phyloP scores from a whole-genome alignment of 1,140 invertebrate genomes.

The Chrysomallon squamiferum region DNA sequence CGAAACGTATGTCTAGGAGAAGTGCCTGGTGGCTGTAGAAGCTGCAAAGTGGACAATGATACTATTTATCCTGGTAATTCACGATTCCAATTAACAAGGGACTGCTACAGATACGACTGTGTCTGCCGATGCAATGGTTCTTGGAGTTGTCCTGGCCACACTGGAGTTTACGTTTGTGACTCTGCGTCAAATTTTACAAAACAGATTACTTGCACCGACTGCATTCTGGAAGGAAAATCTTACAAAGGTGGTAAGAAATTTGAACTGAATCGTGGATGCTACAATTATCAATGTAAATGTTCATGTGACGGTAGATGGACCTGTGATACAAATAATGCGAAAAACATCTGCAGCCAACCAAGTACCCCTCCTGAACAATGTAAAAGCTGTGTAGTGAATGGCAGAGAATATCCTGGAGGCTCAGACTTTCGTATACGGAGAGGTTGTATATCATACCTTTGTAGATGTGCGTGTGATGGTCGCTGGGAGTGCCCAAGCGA shows the following conservation, averaged over 20 bases:
- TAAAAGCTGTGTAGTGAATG: constrained; percentile 17
- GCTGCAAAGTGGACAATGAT: constrained; percentile 11
- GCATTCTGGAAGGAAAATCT: constrained; percentile 17
- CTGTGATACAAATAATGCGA: constrained; percentile 12
- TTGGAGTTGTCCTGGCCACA: constrained; percentile 31
- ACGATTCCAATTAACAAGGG: not conserved
- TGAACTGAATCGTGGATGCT: constrained; percentile 24
- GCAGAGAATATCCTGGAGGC: constrained; percentile 10
- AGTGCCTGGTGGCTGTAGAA: constrained; percentile 10
- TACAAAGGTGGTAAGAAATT: constrained; percentile 18
- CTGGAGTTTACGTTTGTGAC: constrained; percentile 21
- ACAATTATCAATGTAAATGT: constrained; percentile 38
- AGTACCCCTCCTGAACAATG: not conserved
- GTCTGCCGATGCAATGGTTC: constrained; percentile 33
- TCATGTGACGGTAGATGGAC: constrained; percentile 38
- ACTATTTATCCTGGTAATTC: constrained; percentile 12
- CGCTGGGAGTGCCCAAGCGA: constrained; percentile 16
- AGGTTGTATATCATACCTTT: constrained; percentile 22
- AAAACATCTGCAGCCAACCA: constrained; percentile 15
- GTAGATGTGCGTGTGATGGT: constrained; percentile 26
- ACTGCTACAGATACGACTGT: constrained; percentile 20
- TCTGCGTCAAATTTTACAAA: not conserved
- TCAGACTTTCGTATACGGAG: constrained; percentile 13
- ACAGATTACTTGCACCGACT: constrained; percentile 15
- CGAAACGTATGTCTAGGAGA: constrained; percentile 31